A percentile compares a stretch with the other conserved stretches of the same genome.
phyloP scores from a whole-genome alignment of 64 coral and sea anemone species.

The Hydrozoanthus tunicans region DNA sequence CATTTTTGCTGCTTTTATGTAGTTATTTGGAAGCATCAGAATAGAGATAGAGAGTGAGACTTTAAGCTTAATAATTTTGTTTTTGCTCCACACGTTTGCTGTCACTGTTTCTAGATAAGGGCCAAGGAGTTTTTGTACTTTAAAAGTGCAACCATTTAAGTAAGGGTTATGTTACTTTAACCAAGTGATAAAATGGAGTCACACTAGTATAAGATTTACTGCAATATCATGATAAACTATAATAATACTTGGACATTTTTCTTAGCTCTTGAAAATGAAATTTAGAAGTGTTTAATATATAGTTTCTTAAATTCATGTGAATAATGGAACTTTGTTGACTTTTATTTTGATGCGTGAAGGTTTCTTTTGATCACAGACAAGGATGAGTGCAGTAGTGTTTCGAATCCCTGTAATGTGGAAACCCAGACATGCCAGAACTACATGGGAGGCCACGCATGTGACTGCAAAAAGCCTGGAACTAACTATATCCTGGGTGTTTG shows the following conservation, averaged over 20 bases:
- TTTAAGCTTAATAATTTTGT: neutral
- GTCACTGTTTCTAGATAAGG: too few species aligned
- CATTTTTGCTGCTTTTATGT: neutral
- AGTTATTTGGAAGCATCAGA: neutral
- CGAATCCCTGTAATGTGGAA: slow-evolving; percentile 13
- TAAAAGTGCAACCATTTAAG: too few species aligned
- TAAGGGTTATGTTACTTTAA: too few species aligned
- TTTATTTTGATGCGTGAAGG: neutral
- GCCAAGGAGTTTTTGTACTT: too few species aligned
- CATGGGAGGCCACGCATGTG: slow-evolving; percentile 23
- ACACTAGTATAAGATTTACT: too few species aligned
- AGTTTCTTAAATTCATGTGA: too few species aligned
- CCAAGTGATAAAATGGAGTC: too few species aligned
- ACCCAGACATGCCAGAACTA: slow-evolving; percentile 47
- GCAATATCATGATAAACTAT: too few species aligned
- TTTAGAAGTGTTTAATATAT: too few species aligned
- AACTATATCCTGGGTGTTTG: neutral
- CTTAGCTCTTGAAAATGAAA: too few species aligned
- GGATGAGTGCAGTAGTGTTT: neutral
- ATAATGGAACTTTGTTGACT: neutral
- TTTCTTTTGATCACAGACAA: neutral
- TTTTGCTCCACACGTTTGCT: neutral
- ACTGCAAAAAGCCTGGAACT: slow-evolving; percentile 42
- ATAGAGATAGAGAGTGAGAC: neutral
- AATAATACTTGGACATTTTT: too few species aligned